A percentile compares a stretch with the other conserved stretches of the same genome.
Evolutionary conservation across 2,888 invertebrate species (phyloP).

Genomic region (Eudemis profundana): DNA sequence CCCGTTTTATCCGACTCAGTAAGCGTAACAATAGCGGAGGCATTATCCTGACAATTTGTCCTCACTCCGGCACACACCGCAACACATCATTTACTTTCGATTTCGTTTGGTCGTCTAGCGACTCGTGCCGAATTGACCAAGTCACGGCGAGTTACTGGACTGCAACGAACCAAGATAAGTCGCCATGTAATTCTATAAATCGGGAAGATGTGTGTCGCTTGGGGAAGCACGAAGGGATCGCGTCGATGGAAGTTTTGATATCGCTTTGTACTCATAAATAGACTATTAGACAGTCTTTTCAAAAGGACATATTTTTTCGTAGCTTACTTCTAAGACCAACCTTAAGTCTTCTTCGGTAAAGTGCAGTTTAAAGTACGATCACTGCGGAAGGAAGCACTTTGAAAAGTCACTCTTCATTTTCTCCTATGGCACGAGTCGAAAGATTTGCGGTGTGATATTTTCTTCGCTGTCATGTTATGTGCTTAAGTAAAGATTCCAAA

Average conservation of each 20-base stretch:
- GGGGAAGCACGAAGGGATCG: slow-evolving; percentile 40
- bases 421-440: not conserved
- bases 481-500: not conserved
- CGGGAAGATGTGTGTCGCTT: slow-evolving; percentile 65
- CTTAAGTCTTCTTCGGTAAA: not conserved
- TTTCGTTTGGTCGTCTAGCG: slow-evolving; percentile 51
- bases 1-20: slow-evolving; percentile 45
- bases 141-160: slow-evolving; percentile 62
- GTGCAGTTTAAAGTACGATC: not conserved
- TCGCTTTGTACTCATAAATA: not conserved
- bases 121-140: slow-evolving; percentile 59
- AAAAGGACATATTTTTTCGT: not conserved
- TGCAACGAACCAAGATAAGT: slow-evolving; percentile 66
- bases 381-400: not conserved
- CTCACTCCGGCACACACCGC: slow-evolving; percentile 35
- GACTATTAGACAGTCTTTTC: not conserved
- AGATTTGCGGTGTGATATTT: not conserved
- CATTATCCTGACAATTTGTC: slow-evolving; percentile 56
- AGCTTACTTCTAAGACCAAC: not conserved
- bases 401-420: not conserved
- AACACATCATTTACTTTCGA: slow-evolving; percentile 49
- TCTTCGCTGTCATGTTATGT: not conserved
- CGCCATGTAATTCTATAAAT: slow-evolving; percentile 70
- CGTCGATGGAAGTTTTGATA: slow-evolving; percentile 2
- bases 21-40: slow-evolving; percentile 54